These are phyloP conservation scores for Smutsia temminckii DNA, from an alignment of 2,797 vertebrate genomes.

Conservation along the genomic window DNA sequence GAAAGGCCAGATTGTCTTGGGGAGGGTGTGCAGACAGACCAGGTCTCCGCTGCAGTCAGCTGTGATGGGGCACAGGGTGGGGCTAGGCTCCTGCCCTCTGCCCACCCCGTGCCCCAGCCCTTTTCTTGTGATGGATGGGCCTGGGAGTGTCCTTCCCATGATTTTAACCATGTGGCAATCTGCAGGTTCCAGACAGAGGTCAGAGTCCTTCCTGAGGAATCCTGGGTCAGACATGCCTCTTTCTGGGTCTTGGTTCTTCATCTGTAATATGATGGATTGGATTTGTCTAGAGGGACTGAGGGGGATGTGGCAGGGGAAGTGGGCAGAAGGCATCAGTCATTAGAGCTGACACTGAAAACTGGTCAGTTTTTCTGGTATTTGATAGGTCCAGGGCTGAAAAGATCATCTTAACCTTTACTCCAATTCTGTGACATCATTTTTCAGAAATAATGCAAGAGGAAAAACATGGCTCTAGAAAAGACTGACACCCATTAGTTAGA, in stretches of 20 bases:
- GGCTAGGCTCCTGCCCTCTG: conserved; percentile 22
- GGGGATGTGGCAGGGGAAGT: neutral
- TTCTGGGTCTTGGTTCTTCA: neutral
- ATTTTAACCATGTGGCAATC: neutral
- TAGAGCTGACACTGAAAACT: neutral
- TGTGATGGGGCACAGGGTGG: neutral
- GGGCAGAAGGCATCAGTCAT: neutral
- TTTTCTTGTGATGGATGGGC: neutral
- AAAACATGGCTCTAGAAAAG: neutral
- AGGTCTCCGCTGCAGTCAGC: neutral
- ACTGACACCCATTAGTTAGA: neutral
- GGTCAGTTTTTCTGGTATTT: neutral
- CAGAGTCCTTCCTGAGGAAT: neutral
- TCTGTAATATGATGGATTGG: neutral
- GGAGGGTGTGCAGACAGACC: neutral
- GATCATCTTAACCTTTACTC: neutral
- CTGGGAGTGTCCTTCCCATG: neutral
- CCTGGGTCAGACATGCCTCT: neutral
- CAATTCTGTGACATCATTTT: neutral
- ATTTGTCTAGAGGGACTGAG: neutral
- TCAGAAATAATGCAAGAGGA: neutral
- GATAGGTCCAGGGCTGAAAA: neutral
- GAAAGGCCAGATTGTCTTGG: neutral
- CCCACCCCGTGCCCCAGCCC: neutral
- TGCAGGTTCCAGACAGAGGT: neutral